A percentile compares a stretch with the other conserved stretches of the same genome.
phyloP scores from a whole-genome alignment of 2,797 vertebrate species.

The Steatocranus sp. region DNA sequence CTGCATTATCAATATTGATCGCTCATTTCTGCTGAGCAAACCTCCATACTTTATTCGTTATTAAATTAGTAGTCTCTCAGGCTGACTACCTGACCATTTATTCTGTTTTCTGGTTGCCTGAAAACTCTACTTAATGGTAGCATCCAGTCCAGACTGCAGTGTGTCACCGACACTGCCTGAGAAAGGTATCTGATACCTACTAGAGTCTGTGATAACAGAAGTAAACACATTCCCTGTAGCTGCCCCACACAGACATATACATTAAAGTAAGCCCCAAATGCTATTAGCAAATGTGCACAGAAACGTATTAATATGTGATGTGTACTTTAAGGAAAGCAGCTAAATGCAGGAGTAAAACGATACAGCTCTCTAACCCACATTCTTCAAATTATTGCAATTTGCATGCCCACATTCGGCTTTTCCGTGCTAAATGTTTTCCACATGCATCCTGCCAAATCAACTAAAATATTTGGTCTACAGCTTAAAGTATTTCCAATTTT shows the following conservation, averaged over 20 bases:
- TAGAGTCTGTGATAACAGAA: neutral
- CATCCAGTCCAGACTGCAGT: neutral
- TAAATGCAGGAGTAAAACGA: neutral
- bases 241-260: neutral
- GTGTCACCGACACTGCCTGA: neutral
- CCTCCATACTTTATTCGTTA: slow-evolving; percentile 4
- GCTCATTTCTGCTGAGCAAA: neutral
- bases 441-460: neutral
- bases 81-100: neutral
- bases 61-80: neutral
- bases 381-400: neutral
- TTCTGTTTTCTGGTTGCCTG: neutral
- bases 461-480: neutral
- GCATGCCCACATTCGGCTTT: neutral
- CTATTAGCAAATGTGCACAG: neutral
- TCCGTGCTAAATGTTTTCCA: neutral
- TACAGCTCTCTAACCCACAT: neutral
- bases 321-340: neutral
- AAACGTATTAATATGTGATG: accelerated
- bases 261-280: neutral
- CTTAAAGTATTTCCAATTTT: neutral
- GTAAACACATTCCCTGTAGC: neutral
- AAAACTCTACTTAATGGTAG: neutral
- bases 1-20: slow-evolving; percentile 24
- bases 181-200: neutral